These are phyloP conservation scores for Pteronotus mesoamericanus DNA, from an alignment of 2,797 vertebrate genomes.

Conservation along the genomic window DNA sequence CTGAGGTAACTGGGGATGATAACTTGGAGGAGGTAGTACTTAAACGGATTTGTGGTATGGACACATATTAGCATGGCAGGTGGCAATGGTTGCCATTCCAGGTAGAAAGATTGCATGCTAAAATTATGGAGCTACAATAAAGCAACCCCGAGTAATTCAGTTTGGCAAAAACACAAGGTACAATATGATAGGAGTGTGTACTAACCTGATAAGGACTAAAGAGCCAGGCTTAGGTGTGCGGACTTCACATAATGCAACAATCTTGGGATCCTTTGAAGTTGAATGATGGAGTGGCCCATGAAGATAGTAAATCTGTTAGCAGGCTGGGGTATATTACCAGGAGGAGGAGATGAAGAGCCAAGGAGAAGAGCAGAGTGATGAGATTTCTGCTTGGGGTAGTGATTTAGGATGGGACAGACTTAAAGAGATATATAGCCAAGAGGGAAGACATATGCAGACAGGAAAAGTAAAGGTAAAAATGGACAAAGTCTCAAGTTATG, in stretches of 20 bases:
- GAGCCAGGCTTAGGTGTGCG: not conserved
- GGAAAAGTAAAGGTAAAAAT: not conserved
- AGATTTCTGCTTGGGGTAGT: not conserved
- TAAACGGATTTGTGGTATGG: not conserved
- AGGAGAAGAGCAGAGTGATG: not conserved
- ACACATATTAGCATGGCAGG: not conserved
- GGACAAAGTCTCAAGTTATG: not conserved
- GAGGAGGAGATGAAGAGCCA: not conserved
- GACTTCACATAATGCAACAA: not conserved
- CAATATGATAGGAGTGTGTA: not conserved
- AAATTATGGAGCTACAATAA: not conserved
- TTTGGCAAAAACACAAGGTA: not conserved
- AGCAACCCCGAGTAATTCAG: not conserved
- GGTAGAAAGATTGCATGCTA: not conserved
- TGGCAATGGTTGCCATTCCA: not conserved
- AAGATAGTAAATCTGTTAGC: not conserved
- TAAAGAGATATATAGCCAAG: not conserved
- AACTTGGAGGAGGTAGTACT: not conserved
- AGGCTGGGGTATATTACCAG: not conserved
- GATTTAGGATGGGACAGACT: not conserved
- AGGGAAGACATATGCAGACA: not conserved
- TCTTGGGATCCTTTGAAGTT: not conserved
- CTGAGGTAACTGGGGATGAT: not conserved
- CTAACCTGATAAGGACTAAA: not conserved
- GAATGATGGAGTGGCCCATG: not conserved